phyloP scores from a whole-genome alignment of 2,113 vertebrate species.

The Calonectris borealis region DNA sequence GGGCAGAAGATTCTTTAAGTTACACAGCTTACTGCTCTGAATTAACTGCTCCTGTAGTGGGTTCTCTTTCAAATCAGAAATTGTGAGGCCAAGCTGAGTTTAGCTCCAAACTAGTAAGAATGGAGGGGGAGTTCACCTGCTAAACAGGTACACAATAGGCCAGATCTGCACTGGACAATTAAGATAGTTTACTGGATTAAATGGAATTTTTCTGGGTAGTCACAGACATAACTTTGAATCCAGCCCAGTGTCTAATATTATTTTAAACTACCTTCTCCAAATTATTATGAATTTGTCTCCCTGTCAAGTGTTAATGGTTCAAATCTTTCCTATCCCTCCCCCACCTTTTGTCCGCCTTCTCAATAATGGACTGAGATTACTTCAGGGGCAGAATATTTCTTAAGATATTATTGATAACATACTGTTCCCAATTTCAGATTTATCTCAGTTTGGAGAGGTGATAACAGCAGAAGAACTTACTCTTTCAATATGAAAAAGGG shows the following conservation, averaged over 20 bases:
- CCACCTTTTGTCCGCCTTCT: not conserved
- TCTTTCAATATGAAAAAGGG: not conserved
- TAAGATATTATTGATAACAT: not conserved
- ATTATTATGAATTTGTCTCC: not conserved
- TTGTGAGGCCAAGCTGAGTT: not conserved
- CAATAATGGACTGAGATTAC: not conserved
- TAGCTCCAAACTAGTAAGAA: not conserved
- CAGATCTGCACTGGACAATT: not conserved
- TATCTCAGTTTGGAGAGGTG: not conserved
- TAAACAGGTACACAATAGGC: not conserved
- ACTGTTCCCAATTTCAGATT: not conserved
- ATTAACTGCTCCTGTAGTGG: not conserved
- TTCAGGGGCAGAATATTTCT: not conserved
- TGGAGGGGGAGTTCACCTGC: not conserved
- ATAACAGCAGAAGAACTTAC: not conserved
- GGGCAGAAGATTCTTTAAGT: not conserved
- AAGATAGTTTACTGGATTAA: not conserved
- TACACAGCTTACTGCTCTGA: not conserved
- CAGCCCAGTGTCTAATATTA: not conserved
- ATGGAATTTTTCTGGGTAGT: not conserved
- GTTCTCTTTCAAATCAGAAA: not conserved
- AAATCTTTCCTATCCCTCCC: not conserved
- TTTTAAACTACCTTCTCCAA: not conserved
- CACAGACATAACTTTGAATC: not conserved
- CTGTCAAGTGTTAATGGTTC: not conserved